phyloP scores from a whole-genome alignment of 2,113 vertebrate genomes.

The Xiphorhynchus elegans region DNA sequence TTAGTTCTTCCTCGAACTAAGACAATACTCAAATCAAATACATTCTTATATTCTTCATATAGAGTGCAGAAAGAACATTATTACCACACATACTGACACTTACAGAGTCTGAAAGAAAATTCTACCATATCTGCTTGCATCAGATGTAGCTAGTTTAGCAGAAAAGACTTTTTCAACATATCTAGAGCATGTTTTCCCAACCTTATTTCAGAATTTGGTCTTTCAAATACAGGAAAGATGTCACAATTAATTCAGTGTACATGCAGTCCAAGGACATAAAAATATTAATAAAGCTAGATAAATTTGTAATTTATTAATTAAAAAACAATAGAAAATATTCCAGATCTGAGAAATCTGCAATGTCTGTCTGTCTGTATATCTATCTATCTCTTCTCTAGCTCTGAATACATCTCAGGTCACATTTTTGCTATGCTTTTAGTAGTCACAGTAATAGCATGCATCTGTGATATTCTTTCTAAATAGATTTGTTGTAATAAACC shows the following conservation, averaged over 20 bases:
- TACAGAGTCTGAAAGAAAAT: neutral
- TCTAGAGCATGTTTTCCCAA: neutral
- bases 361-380: neutral
- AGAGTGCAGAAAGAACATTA: neutral
- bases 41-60: neutral
- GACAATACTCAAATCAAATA: neutral
- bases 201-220: neutral
- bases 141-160: neutral
- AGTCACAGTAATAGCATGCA: neutral
- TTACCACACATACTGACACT: neutral
- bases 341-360: neutral
- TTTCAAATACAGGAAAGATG: neutral
- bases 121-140: neutral
- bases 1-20: too few relatives aligned
- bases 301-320: neutral
- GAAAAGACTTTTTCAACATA: neutral
- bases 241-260: neutral
- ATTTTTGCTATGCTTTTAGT: neutral
- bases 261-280: neutral
- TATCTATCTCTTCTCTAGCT: neutral
- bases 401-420: neutral
- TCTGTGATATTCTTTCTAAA: neutral
- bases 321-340: neutral
- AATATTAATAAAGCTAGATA: neutral
- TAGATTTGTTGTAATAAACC: neutral